phyloP scores from a whole-genome alignment of 2,113 vertebrate genomes.

The Felis chaus region DNA sequence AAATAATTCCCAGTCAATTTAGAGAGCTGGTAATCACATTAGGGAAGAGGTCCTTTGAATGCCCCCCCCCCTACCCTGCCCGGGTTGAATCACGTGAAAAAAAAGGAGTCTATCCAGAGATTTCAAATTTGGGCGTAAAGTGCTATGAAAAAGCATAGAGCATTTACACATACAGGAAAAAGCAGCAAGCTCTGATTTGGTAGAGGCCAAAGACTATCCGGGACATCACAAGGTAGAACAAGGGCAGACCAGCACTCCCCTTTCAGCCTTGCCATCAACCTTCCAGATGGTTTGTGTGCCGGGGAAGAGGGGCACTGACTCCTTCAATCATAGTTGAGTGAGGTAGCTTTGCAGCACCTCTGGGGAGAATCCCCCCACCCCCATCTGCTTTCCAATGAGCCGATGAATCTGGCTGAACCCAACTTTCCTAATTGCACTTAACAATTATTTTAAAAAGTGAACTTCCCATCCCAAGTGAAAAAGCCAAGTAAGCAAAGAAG shows the following conservation, averaged over 20 bases:
- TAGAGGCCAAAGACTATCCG: not conserved
- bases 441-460: conserved; percentile 26
- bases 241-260: too few species aligned
- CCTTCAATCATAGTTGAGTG: not conserved
- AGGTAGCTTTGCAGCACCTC: not conserved
- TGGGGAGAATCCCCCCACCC: not conserved
- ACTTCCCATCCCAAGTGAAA: not conserved
- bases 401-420: not conserved
- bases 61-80: too few species aligned
- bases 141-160: not conserved
- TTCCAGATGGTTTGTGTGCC: not conserved
- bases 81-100: not conserved
- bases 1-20: not conserved
- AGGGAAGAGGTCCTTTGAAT: not conserved
- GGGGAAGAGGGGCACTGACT: fast-evolving
- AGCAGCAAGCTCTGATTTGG: not conserved
- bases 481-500: conserved; percentile 27
- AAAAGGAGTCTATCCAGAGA: not conserved
- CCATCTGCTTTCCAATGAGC: not conserved
- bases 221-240: not conserved
- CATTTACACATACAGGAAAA: not conserved
- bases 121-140: not conserved
- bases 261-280: too few species aligned
- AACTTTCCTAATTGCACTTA: not conserved
- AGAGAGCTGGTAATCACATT: not conserved